phyloP scores from a whole-genome alignment of 2,113 vertebrate genomes.

The Oncorhynchus mykiss region DNA sequence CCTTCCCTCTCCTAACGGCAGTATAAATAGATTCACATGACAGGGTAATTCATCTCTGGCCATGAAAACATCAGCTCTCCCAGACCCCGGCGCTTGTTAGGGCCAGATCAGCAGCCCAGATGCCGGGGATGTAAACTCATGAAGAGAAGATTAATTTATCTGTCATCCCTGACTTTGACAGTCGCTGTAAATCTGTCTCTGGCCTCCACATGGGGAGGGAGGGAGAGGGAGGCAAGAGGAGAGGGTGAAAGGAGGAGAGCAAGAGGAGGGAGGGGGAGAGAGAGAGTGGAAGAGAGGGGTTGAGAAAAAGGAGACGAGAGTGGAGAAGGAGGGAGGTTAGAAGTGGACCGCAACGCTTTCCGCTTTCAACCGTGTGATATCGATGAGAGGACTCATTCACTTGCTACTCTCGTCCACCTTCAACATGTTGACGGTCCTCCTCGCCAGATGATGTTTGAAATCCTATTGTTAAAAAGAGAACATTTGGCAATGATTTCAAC shows the following conservation, averaged over 20 bases:
- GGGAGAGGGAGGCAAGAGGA: constrained; percentile 35
- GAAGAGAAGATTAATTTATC: constrained; percentile 97
- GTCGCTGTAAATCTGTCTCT: constrained; percentile 94
- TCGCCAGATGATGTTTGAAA: constrained; percentile 60
- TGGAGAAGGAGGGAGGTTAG: constrained; percentile 38
- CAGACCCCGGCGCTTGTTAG: constrained; percentile 90
- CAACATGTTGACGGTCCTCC: constrained; percentile 55
- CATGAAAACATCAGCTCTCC: constrained; percentile 93
- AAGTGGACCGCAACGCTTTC: constrained; percentile 34
- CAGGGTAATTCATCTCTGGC: constrained; percentile 94
- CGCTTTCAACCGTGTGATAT: constrained; percentile 56
- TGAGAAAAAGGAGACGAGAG: constrained; percentile 50
- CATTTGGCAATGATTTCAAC: constrained; percentile 64
- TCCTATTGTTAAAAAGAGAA: constrained; percentile 53
- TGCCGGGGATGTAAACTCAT: constrained; percentile 92
- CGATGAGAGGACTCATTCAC: constrained; percentile 59
- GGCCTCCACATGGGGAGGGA: constrained; percentile 65
- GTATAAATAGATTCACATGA: constrained; percentile 94
- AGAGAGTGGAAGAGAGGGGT: constrained; percentile 21
- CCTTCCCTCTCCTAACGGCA: constrained; percentile 76
- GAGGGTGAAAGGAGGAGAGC: constrained; percentile 28
- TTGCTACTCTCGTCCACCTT: constrained; percentile 61
- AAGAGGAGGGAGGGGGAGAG: constrained; percentile 20
- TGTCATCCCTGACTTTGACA: constrained; percentile 92
- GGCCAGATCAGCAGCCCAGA: constrained; percentile 90